Conservation (phyloP, 2,797 vertebrate species). For the Myripristis murdjan region DNA sequence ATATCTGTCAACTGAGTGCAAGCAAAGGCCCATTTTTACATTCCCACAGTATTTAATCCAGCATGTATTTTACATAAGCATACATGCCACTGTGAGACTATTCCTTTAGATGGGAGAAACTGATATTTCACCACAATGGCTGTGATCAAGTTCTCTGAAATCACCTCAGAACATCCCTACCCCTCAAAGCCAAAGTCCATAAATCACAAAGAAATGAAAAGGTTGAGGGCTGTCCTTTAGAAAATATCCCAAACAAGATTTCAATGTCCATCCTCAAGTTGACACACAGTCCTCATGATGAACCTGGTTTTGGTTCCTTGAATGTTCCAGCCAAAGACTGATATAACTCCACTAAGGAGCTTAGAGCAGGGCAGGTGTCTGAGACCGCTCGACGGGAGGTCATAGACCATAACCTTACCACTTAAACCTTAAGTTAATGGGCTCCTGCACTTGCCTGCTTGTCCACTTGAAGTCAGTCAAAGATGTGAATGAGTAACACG, state of each 20-base stretch:
- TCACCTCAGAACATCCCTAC: background rate
- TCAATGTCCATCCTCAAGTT: background rate
- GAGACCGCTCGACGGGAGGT: background rate
- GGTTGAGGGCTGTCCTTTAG: background rate
- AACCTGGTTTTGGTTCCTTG: background rate
- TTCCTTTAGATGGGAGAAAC: conserved; percentile 1
- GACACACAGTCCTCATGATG: background rate
- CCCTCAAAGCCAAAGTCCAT: background rate
- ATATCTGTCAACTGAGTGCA: background rate
- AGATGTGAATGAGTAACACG: conserved; percentile 1
- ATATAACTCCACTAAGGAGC: conserved; percentile 48
- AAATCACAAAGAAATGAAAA: background rate
- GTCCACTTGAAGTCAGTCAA: background rate
- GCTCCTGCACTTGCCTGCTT: background rate
- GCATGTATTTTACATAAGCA: conserved; percentile 6
- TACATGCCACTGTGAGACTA: background rate
- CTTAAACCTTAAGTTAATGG: background rate
- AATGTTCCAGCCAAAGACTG: conserved; percentile 13
- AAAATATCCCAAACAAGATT: background rate
- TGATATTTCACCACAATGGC: conserved; percentile 9
- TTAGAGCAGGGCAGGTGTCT: conserved; percentile 29
- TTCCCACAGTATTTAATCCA: background rate
- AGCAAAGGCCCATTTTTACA: background rate
- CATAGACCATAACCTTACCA: background rate
- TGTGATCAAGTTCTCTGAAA: conserved; percentile 43